phyloP scores from a whole-genome alignment of 2,797 vertebrate species.

The Platalea minor region DNA sequence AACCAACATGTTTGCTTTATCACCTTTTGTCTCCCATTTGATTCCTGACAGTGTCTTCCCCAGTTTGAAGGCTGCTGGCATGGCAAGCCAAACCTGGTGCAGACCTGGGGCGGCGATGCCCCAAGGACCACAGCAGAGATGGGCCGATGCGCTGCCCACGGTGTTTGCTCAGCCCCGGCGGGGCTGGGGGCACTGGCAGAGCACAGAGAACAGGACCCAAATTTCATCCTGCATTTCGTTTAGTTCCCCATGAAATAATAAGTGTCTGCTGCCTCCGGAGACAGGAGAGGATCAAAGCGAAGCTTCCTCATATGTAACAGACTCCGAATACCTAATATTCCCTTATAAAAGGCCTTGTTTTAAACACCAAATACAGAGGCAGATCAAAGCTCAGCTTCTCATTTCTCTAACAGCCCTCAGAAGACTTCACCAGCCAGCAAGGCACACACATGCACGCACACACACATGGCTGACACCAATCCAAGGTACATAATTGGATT shows the following conservation, averaged over 20 bases:
- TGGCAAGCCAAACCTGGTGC: not conserved
- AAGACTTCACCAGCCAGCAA: constrained; percentile 7
- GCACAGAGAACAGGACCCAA: not conserved
- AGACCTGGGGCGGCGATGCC: not conserved
- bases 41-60: not conserved
- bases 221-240: constrained; percentile 37
- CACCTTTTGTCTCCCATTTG: constrained; percentile 28
- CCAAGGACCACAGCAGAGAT: fast-evolving
- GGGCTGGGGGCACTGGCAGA: not conserved
- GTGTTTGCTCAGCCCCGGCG: not conserved
- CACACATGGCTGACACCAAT: not conserved
- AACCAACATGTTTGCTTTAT: constrained; percentile 26
- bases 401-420: constrained; percentile 59
- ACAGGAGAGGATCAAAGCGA: constrained; percentile 61
- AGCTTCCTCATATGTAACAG: constrained; percentile 49
- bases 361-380: constrained; percentile 66
- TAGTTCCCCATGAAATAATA: constrained; percentile 54
- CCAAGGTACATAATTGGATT: constrained; percentile 26
- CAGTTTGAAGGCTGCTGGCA: not conserved
- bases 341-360: constrained; percentile 67
- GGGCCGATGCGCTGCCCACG: fast-evolving
- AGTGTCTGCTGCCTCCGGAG: constrained; percentile 52
- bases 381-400: constrained; percentile 69
- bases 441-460: not conserved
- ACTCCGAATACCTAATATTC: constrained; percentile 71